These are phyloP conservation scores for Actinemys pallida DNA, from an alignment of 2,113 vertebrate species.

Conservation along the genomic window DNA sequence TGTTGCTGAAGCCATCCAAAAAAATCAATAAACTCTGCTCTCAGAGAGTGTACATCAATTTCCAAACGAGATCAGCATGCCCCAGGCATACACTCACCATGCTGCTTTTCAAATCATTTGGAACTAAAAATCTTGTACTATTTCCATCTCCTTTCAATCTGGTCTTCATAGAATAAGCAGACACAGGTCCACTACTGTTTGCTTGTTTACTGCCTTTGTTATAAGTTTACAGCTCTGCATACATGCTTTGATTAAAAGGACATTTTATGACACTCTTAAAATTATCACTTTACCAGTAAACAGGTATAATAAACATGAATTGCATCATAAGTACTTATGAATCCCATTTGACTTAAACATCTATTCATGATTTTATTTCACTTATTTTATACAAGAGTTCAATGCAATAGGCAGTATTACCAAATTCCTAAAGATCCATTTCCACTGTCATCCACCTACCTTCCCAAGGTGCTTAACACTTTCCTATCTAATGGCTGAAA, in stretches of 20 bases:
- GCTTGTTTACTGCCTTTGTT: neutral
- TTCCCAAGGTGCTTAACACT: neutral
- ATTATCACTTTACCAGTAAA: neutral
- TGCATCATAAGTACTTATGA: neutral
- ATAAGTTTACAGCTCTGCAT: neutral
- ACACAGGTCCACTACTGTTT: conserved; percentile 12
- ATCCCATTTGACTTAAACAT: neutral
- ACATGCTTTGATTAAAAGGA: neutral
- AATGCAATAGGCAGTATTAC: neutral
- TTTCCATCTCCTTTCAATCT: conserved; percentile 11
- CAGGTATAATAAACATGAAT: neutral
- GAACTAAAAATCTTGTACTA: conserved; percentile 27
- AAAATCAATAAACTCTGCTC: neutral
- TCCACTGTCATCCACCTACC: neutral
- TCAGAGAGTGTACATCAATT: neutral
- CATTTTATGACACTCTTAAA: neutral
- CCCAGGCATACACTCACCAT: neutral
- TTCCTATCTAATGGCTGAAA: neutral
- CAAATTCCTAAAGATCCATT: neutral
- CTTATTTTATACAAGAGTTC: neutral
- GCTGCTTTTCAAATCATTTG: conserved; percentile 11
- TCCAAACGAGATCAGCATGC: conserved; percentile 1
- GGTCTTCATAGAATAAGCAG: neutral
- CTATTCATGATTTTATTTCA: neutral
- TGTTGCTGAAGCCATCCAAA: conserved; percentile 26